These are phyloP conservation scores for Rhogogaster chlorosoma DNA, from an alignment of 2,888 invertebrate genomes.

Conservation along the genomic window DNA sequence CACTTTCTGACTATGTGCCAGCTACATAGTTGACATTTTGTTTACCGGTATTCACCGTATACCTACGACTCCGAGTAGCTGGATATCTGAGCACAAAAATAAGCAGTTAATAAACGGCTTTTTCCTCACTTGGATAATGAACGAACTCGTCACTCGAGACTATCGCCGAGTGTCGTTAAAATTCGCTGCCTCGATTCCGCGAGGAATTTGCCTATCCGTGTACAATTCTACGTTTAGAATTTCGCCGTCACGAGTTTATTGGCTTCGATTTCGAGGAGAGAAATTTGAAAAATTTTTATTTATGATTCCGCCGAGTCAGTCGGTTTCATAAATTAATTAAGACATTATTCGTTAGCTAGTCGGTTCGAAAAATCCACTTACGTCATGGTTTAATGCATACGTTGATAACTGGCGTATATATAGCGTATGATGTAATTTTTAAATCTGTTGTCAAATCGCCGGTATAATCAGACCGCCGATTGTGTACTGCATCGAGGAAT, in stretches of 20 bases:
- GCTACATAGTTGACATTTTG: slow-evolving; percentile 43
- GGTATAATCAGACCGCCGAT: not conserved
- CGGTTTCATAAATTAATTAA: not conserved
- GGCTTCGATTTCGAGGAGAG: not conserved
- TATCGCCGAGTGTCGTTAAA: too few relatives aligned
- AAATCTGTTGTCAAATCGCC: slow-evolving; percentile 21
- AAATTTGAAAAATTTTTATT: not conserved
- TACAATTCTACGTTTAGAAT: not conserved
- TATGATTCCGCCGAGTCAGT: not conserved
- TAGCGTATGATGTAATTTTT: slow-evolving; percentile 32
- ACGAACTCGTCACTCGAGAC: not conserved
- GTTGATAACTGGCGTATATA: not conserved
- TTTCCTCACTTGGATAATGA: not conserved
- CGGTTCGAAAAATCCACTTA: slow-evolving; percentile 12
- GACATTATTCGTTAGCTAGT: not conserved
- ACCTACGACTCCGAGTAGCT: slow-evolving; percentile 12
- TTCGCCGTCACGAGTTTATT: not conserved
- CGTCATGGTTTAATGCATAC: slow-evolving; percentile 26
- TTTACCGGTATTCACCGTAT: slow-evolving; percentile 19
- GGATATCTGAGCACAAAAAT: slow-evolving; percentile 13
- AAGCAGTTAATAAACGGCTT: not conserved
- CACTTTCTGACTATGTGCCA: slow-evolving; percentile 55
- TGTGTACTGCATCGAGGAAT: not conserved
- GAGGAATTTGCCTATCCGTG: not conserved
- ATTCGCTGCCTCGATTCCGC: not conserved